Base-by-base conservation (phyloP, 2,113 vertebrate genomes). In the Grantiella picta region DNA sequence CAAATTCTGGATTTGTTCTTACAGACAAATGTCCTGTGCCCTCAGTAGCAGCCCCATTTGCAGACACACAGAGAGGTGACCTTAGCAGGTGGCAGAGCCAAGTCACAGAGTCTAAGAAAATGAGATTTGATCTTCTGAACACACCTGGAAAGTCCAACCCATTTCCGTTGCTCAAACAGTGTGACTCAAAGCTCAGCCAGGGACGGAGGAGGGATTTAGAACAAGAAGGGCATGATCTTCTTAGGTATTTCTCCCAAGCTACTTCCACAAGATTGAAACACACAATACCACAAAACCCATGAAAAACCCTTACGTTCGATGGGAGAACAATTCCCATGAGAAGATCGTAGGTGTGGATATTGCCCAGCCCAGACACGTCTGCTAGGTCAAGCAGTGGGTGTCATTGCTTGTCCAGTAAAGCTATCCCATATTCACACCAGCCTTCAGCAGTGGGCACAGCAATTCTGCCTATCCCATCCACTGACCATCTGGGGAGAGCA, bases 341-440 rank as follows among this genome's bases (percentile, higher is more conserved):
- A 95, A 95, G 80, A 53, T 66, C 9, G 86, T 63, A 94, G 89
- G 90, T 64, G 88, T 94, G 85, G 11, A 0, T 5, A 19, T 4
- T 83, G 84, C 71, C 65, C 54, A 59, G 91, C 36, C 86, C 72
- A 79, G 90, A 50, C 94, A 60, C 4, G 49, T 82, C 95, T 86
- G n/a, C 56, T 56, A 44, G 82, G 89, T 86, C 89, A 95, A 93
- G 92, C 54, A 63, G 57, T 89, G 92, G 82, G 63, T 49, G 75
- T 54, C 65, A 1, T 11, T 84, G 84, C 63, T 82, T 91, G 85
- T 44, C 76, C 88, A 91, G 49, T 60, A 60, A 89, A 78, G 29
- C 42, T 2, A 68, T 60, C 79, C 47, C 60, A 24, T 7, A 23
- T 5, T 60, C 85, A 71, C 15, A 56, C 36, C 36, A 35, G 28